Evolutionary conservation across 2,888 invertebrate genomes (phyloP).

Genomic region (Tenthredo amoena): DNA sequence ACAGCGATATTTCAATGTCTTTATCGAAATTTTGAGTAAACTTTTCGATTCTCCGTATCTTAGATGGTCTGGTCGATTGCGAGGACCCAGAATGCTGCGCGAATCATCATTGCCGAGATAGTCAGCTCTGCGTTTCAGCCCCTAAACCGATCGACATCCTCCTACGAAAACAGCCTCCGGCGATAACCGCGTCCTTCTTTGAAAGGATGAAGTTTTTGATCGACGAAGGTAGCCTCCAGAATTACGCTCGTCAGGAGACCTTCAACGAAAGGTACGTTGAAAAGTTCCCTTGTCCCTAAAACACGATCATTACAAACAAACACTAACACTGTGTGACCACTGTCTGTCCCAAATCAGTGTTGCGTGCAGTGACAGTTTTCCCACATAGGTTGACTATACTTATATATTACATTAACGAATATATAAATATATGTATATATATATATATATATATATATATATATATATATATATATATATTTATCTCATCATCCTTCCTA

Average conservation of each 20-base stretch:
- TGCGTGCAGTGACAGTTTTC: constrained; percentile 66
- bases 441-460: constrained; percentile 18
- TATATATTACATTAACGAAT: constrained; percentile 2
- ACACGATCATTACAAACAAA: constrained; percentile 47
- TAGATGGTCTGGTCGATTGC: constrained; percentile 98
- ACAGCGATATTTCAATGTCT: not conserved
- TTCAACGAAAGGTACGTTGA: constrained; percentile 97
- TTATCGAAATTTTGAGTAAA: not conserved
- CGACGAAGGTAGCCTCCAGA: constrained; percentile 98
- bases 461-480: constrained; percentile 1
- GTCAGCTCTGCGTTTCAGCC: constrained; percentile 95
- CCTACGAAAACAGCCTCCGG: constrained; percentile 96
- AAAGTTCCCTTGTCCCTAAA: constrained; percentile 28
- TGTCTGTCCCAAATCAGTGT: constrained; percentile 73
- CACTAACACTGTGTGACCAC: constrained; percentile 53
- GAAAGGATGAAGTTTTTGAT: constrained; percentile 99
- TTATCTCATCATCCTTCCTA: constrained; percentile 50
- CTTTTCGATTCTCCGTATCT: constrained; percentile 26
- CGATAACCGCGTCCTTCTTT: constrained; percentile 98
- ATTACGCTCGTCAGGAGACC: constrained; percentile 96
- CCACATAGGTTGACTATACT: constrained; percentile 5
- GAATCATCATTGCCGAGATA: constrained; percentile 89
- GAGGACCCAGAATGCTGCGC: constrained; percentile 99
- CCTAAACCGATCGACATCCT: constrained; percentile 98
- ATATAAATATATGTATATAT: not conserved